Percentiles rank a stretch among this genome's conserved stretches.
Conservation (phyloP, 2,113 vertebrate species). For the Fukomys damarensis region DNA sequence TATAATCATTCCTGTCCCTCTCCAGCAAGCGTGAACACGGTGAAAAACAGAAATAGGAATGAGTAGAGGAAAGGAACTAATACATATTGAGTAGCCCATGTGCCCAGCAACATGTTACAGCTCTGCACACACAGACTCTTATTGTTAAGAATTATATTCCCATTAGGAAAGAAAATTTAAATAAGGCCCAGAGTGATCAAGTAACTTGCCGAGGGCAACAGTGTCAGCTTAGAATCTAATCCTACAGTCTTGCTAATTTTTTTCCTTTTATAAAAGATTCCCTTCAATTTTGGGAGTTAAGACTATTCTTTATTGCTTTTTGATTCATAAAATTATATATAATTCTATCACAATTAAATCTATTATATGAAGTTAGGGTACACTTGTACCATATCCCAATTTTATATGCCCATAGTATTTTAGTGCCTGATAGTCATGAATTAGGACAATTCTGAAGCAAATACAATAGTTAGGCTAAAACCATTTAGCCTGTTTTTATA, state of each 20-base stretch:
- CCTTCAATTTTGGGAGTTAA: slow-evolving; percentile 34
- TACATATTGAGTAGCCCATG: background rate
- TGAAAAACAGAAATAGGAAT: background rate
- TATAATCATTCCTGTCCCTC: background rate
- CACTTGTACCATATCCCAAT: background rate
- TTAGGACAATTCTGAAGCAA: background rate
- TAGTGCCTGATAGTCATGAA: background rate
- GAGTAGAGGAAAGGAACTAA: background rate
- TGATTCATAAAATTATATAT: background rate
- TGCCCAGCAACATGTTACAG: background rate
- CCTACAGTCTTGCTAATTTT: background rate
- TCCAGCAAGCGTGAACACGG: background rate
- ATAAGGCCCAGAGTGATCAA: slow-evolving; percentile 3
- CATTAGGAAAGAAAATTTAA: background rate
- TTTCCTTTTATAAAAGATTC: background rate
- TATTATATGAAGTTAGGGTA: slow-evolving; percentile 3
- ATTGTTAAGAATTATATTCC: background rate
- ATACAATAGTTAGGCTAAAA: background rate
- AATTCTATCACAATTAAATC: slow-evolving; percentile 34
- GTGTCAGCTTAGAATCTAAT: background rate
- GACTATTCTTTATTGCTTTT: background rate
- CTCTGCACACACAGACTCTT: background rate
- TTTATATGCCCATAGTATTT: background rate
- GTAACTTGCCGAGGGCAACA: background rate
- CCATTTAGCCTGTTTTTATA: background rate